phyloP scores from a whole-genome alignment of 2,797 vertebrate genomes.

The Eupleurogrammus muticus region DNA sequence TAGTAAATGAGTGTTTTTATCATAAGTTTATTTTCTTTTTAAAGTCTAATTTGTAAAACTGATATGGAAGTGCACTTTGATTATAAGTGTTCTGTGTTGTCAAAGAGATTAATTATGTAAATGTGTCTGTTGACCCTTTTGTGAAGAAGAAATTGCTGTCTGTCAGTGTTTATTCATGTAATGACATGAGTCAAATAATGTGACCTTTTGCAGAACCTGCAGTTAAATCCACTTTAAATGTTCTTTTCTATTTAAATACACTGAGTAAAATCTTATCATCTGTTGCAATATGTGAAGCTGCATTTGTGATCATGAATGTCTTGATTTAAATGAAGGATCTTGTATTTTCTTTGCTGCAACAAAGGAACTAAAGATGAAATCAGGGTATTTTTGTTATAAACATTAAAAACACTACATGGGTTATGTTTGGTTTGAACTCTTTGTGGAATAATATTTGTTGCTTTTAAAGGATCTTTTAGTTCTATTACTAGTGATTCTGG shows the following conservation, averaged over 20 bases:
- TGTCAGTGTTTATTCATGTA: constrained; percentile 22
- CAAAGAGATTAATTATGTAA: constrained; percentile 35
- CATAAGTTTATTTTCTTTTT: constrained; percentile 20
- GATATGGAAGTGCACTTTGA: constrained; percentile 56
- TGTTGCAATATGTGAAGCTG: constrained; percentile 37
- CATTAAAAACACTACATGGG: constrained; percentile 18
- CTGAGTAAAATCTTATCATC: neutral
- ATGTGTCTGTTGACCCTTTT: constrained; percentile 17
- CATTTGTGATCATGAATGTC: constrained; percentile 42
- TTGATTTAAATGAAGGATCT: constrained; percentile 27
- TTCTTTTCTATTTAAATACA: constrained; percentile 33
- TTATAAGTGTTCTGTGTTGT: constrained; percentile 32
- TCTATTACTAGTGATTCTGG: too few species aligned
- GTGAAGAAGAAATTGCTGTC: constrained; percentile 21
- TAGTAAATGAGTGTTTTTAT: constrained; percentile 21
- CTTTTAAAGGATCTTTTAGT: too few species aligned
- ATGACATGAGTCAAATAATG: constrained; percentile 23
- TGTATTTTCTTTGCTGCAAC: constrained; percentile 22
- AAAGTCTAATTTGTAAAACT: constrained; percentile 3
- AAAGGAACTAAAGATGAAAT: constrained; percentile 21
- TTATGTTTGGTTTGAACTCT: constrained; percentile 17
- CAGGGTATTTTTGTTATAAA: constrained; percentile 44
- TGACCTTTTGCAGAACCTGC: constrained; percentile 38
- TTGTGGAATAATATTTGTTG: neutral
- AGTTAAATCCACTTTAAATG: constrained; percentile 21